phyloP scores from a whole-genome alignment of 2,113 vertebrate genomes.

The Neodontobutis hainanensis region DNA sequence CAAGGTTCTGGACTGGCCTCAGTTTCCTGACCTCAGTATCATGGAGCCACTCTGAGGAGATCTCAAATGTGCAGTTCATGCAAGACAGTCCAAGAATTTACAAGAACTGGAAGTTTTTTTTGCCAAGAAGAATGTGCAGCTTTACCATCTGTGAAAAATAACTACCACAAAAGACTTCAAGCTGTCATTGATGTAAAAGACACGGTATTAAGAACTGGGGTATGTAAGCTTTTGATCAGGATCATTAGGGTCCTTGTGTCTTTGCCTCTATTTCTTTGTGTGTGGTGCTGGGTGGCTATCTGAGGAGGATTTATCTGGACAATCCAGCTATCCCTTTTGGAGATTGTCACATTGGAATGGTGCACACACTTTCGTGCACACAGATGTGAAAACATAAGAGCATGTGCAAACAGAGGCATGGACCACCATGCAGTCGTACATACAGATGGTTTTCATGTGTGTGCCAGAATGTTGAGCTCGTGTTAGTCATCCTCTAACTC shows the following conservation, averaged over 20 bases:
- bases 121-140: too few relatives aligned
- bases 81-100: too few relatives aligned
- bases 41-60: too few relatives aligned
- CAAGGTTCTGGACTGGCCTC: too few relatives aligned
- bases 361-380: slow-evolving; percentile 45
- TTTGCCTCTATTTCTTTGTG: slow-evolving; percentile 17
- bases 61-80: too few relatives aligned
- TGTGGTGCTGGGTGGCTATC: slow-evolving; percentile 47
- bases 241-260: not conserved
- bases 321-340: slow-evolving; percentile 62
- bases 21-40: too few relatives aligned
- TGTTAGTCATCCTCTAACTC: slow-evolving; percentile 27
- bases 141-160: too few relatives aligned
- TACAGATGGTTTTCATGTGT: slow-evolving; percentile 31
- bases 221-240: slow-evolving; percentile 8
- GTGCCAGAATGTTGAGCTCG: slow-evolving; percentile 38
- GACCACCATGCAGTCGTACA: slow-evolving; percentile 6
- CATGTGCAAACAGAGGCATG: slow-evolving; percentile 19
- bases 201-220: too few relatives aligned
- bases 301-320: slow-evolving; percentile 70
- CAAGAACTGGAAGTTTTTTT: too few relatives aligned
- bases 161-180: too few relatives aligned
- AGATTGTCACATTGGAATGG: slow-evolving; percentile 41
- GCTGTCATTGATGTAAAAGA: too few relatives aligned
- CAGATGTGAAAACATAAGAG: slow-evolving; percentile 43